phyloP scores from a whole-genome alignment of 2,113 vertebrate species.

The Loxodonta africana region DNA sequence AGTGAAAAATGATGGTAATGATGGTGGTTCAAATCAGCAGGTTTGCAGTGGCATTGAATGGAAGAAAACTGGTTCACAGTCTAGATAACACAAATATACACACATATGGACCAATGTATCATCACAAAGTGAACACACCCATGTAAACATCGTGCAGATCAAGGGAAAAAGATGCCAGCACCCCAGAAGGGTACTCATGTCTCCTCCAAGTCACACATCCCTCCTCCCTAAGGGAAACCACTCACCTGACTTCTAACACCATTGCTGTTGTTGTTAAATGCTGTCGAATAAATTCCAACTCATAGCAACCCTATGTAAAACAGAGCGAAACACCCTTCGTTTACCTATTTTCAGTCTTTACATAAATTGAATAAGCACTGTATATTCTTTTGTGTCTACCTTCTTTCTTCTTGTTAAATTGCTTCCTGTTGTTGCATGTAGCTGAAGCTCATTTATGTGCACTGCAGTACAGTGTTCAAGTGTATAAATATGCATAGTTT shows the following conservation, averaged over 20 bases:
- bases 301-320: too few species aligned
- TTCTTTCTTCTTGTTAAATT: slow-evolving; percentile 41
- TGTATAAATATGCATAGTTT: not conserved
- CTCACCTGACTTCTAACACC: not conserved
- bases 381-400: not conserved
- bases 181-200: not conserved
- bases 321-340: not conserved
- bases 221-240: not conserved
- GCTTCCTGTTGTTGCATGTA: not conserved
- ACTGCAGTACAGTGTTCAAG: not conserved
- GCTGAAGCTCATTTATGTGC: not conserved
- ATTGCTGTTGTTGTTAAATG: not conserved
- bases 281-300: too few species aligned
- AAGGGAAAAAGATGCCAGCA: not conserved
- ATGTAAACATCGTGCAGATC: not conserved
- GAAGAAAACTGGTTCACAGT: not conserved
- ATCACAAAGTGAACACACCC: not conserved
- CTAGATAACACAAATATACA: too few species aligned
- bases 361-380: not conserved
- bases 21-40: not conserved
- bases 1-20: not conserved
- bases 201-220: not conserved
- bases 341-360: not conserved
- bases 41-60: not conserved
- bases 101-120: not conserved